A percentile compares a stretch with the other conserved stretches of the same genome.
These are phyloP conservation scores for Diploscapter pachys DNA, from an alignment of 1,140 invertebrate genomes.

Conservation along the genomic window DNA sequence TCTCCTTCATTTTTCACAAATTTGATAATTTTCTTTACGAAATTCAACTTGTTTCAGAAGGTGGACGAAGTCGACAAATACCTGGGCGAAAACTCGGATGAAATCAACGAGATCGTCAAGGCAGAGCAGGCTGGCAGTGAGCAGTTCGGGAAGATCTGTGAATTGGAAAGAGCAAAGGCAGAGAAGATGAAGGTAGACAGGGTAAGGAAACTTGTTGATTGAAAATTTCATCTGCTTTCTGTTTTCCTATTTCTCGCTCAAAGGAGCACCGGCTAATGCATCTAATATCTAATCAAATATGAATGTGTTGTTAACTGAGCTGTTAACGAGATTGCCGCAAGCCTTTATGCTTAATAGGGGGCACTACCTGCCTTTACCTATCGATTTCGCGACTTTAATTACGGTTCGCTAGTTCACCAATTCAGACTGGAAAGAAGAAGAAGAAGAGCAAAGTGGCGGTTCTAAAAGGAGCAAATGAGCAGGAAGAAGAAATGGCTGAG, in stretches of 20 bases:
- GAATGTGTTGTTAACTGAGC: not conserved
- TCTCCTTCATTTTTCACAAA: no score
- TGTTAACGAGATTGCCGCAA: not conserved
- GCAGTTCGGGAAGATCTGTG: constrained; percentile 6
- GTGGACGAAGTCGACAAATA: constrained; percentile 20
- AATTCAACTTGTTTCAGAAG: constrained; percentile 9
- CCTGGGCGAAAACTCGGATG: constrained; percentile 21
- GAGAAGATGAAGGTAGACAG: constrained; percentile 14
- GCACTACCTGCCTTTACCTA: no score
- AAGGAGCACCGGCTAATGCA: no score
- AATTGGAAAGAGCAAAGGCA: constrained; percentile 6
- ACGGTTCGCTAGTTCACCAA: not conserved
- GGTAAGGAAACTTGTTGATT: not conserved
- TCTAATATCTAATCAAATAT: not conserved
- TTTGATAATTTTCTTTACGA: no score
- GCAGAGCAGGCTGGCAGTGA: not conserved
- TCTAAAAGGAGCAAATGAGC: no score
- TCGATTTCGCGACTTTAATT: no score
- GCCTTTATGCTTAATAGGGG: no score
- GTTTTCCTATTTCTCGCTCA: not conserved
- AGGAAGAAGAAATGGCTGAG: no score
- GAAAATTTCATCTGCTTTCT: constrained; percentile 1
- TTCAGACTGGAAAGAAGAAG: constrained; percentile 2
- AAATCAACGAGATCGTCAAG: constrained; percentile 14
- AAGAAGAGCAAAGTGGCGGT: not conserved